phyloP scores from a whole-genome alignment of 2,888 invertebrate species.

The Platycnemis pennipes region DNA sequence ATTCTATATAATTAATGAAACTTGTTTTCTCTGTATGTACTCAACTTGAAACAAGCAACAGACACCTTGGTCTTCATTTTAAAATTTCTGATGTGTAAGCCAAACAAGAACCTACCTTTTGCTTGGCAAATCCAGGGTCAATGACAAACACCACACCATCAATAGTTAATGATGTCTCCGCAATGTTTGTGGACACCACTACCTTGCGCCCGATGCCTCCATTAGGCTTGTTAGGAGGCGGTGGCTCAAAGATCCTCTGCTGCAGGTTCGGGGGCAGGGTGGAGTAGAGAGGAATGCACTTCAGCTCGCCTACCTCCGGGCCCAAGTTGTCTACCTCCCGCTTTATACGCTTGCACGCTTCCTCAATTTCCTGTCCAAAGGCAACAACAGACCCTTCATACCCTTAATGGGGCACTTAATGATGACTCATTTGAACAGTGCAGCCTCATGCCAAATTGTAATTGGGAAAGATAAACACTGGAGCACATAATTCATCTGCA shows the following conservation, averaged over 20 bases:
- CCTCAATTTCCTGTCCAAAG: slow-evolving; percentile 91
- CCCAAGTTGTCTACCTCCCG: slow-evolving; percentile 97
- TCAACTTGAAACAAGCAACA: no score
- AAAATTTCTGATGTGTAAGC: no score
- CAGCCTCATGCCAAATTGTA: no score
- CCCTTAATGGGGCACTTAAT: no score
- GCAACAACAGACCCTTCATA: no score
- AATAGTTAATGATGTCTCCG: slow-evolving; percentile 99
- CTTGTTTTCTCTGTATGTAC: no score
- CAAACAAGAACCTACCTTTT: slow-evolving; percentile 85
- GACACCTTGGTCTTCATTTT: no score
- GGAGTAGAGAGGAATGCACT: slow-evolving; percentile 99
- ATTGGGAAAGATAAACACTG: no score
- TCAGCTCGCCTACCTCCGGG: slow-evolving; percentile 97
- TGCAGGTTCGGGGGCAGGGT: slow-evolving; percentile 98
- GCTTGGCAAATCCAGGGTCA: slow-evolving; percentile 99
- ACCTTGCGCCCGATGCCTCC: slow-evolving; percentile 95
- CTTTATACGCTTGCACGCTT: slow-evolving; percentile 98
- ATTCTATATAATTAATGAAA: no score
- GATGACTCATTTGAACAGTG: no score
- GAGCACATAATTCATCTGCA: no score
- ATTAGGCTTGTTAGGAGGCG: slow-evolving; percentile 94
- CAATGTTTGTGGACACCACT: slow-evolving; percentile 99
- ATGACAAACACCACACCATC: slow-evolving; percentile 99
- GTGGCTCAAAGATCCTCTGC: slow-evolving; percentile 97